Percentiles rank a stretch among this genome's conserved stretches.
phyloP scores from a whole-genome alignment of 2,888 invertebrate species.

The Pardosa pseudoannulata region DNA sequence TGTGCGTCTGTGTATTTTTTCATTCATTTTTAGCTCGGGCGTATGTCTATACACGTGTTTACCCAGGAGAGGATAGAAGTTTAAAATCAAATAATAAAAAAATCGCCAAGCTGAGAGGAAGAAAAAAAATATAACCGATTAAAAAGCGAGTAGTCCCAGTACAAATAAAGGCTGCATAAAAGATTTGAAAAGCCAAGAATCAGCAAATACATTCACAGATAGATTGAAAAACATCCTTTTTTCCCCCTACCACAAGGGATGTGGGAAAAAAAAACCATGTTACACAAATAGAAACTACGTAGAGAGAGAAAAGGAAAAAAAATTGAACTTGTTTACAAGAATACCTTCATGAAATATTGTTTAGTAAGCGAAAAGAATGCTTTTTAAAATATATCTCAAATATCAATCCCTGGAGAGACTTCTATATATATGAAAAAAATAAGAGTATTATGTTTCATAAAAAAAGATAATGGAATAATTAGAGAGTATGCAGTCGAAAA shows the following conservation, averaged over 20 bases:
- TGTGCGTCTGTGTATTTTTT: slow-evolving; percentile 17
- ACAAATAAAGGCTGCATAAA: slow-evolving; percentile 52
- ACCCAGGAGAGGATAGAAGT: slow-evolving; percentile 51
- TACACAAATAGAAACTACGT: background rate
- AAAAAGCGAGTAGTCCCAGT: slow-evolving; percentile 38
- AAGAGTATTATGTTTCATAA: background rate
- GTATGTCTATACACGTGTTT: slow-evolving; percentile 61
- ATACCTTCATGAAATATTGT: slow-evolving; percentile 42
- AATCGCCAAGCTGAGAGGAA: background rate
- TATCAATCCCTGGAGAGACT: background rate
- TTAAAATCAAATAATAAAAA: slow-evolving; percentile 3
- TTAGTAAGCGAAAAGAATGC: slow-evolving; percentile 36
- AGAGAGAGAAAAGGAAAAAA: slow-evolving; percentile 1
- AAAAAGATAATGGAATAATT: slow-evolving; percentile 15
- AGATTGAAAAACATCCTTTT: slow-evolving; percentile 63
- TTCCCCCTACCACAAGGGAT: slow-evolving; percentile 45
- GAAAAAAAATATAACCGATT: slow-evolving; percentile 57
- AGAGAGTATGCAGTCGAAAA: background rate
- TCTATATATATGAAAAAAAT: background rate
- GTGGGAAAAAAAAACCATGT: slow-evolving; percentile 24
- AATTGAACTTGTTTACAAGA: slow-evolving; percentile 47
- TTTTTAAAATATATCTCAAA: slow-evolving; percentile 12
- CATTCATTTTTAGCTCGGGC: slow-evolving; percentile 31
- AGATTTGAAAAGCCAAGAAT: slow-evolving; percentile 37
- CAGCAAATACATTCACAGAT: slow-evolving; percentile 35